Base-by-base conservation (phyloP, 2,113 vertebrate genomes). In the Etia nguti region DNA sequence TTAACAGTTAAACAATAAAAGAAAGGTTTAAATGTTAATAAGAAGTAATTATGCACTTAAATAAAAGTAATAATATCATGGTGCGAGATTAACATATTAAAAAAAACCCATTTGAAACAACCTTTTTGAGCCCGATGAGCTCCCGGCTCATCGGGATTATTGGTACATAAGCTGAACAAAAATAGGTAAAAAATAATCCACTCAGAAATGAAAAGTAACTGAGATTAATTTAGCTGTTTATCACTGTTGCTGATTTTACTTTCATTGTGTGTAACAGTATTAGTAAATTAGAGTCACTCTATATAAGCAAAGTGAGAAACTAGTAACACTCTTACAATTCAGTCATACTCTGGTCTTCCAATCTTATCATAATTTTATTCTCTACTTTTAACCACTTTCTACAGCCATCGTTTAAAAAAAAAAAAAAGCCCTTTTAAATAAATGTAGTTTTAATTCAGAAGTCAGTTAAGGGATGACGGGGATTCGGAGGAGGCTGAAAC, bases 341-440 rank as follows among this genome's bases (percentile, higher is more conserved):
- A 29, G 9, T 50, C 70, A 4, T 2, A 50, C 24, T 10, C 24
- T 20, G 43, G 24, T 50, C 73, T 52, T 31, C 6, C 73, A 77
- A n/a, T 52, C 73, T n/a, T 29, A 77, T 52, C 16, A n/a, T 6
- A 52, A 77, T 77, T 77, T 77, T 34, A 52, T n/a, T 18, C 7
- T 77, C 15, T 8, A 77, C 73, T 77, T 75, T 77, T 52, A 77
- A n/a, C 46, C 46, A 77, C 46, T n/a, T 75, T 75, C 43, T 77
- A 31, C 26, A 77, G 46, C 20, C 73, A 77, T 52, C 73, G 13
- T 52, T 77, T 13, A 50, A 52, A 15, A 57, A 15, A 15, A 29
- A 59, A 13, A 46, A 65, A 4, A 31, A 75, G 10, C 46, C 6
- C 18, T 77, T 77, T 77, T 52, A 77, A 77, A 52, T 77, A 52